phyloP scores from a whole-genome alignment of 2,888 invertebrate species.

The Portevinia maculata region DNA sequence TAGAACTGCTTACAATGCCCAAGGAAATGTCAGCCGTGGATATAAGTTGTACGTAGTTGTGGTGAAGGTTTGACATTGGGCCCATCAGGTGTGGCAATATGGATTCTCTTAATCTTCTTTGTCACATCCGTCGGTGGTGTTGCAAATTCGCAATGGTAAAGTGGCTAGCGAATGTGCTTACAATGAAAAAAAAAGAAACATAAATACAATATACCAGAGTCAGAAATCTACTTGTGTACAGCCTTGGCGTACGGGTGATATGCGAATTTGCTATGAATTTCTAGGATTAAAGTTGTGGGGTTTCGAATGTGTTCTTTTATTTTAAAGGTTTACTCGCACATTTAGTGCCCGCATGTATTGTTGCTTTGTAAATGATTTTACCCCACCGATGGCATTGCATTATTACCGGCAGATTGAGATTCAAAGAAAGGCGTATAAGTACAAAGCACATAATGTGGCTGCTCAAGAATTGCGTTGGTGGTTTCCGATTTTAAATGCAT shows the following conservation, averaged over 20 bases:
- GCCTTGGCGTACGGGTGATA: conserved; percentile 36
- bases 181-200: conserved; percentile 5
- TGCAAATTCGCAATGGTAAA: conserved; percentile 27
- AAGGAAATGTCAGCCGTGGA: conserved; percentile 13
- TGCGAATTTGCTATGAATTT: conserved; percentile 54
- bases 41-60: conserved; percentile 6
- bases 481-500: too few species aligned
- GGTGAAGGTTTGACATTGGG: conserved; percentile 32
- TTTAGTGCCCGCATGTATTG: neutral
- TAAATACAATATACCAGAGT: conserved; percentile 25
- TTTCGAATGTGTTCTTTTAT: conserved; percentile 26
- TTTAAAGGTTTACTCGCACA: neutral
- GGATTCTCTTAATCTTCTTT: conserved; percentile 42
- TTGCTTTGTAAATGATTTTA: neutral
- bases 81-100: conserved; percentile 9
- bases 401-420: neutral
- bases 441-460: neutral
- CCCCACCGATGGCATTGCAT: neutral
- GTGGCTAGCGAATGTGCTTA: neutral
- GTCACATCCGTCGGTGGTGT: conserved; percentile 9
- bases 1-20: conserved; percentile 40
- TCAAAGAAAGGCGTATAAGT: too few species aligned
- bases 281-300: conserved; percentile 58
- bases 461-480: too few species aligned
- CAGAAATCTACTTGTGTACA: neutral